Percentiles rank a stretch among this genome's conserved stretches.
Evolutionary conservation across 2,888 invertebrate genomes (phyloP).

Genomic region (Noctua fimbriata): DNA sequence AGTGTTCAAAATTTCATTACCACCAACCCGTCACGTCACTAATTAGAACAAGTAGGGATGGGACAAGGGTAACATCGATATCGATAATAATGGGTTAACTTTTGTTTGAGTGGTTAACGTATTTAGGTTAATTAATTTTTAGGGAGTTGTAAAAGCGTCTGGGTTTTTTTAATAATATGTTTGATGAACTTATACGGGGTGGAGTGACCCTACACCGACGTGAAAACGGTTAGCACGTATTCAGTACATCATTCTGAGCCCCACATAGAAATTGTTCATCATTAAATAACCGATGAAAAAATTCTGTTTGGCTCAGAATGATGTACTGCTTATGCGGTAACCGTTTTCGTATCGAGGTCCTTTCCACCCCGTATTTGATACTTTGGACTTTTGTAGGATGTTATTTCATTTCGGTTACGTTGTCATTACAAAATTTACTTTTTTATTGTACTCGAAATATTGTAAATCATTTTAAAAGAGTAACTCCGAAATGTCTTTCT

Average conservation of each 20-base stretch:
- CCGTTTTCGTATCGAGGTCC: too few relatives aligned
- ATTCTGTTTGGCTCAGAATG: too few relatives aligned
- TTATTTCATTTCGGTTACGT: background rate
- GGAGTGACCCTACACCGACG: too few relatives aligned
- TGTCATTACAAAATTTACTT: background rate
- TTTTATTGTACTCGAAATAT: background rate
- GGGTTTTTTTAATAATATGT: conserved; percentile 12
- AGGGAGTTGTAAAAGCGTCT: conserved; percentile 3
- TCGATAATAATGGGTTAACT: conserved; percentile 40
- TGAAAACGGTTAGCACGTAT: too few relatives aligned
- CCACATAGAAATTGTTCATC: too few relatives aligned
- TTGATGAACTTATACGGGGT: background rate
- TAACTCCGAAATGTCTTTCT: background rate
- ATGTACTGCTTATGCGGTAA: too few relatives aligned
- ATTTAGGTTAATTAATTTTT: conserved; percentile 46
- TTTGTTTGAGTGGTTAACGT: conserved; percentile 1
- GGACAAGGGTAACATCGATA: conserved; percentile 30
- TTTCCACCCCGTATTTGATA: background rate
- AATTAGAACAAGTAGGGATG: conserved; percentile 69
- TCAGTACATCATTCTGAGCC: too few relatives aligned
- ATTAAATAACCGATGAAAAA: too few relatives aligned
- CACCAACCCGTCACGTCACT: conserved; percentile 60
- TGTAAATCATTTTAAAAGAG: background rate
- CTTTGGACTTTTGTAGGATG: background rate
- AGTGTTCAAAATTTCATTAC: conserved; percentile 71